phyloP scores from a whole-genome alignment of 2,888 invertebrate species.

The Plagodis dolabraria region DNA sequence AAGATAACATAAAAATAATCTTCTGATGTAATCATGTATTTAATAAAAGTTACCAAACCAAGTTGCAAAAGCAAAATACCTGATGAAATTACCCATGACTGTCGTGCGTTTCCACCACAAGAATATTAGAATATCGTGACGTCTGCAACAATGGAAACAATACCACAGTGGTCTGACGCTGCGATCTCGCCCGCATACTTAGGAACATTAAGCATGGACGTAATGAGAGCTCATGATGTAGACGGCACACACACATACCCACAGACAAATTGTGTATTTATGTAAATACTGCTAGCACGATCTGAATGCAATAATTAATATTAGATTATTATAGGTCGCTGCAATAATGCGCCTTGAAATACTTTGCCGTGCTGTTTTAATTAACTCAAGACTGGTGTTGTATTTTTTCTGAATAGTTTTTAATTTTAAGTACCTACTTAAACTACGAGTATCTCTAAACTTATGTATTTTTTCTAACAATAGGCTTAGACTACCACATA shows the following conservation, averaged over 20 bases:
- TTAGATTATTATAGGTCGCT: conserved; percentile 13
- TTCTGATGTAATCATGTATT: no score
- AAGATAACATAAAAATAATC: no score
- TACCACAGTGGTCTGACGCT: conserved; percentile 45
- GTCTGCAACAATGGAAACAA: conserved; percentile 37
- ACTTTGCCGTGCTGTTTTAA: neutral
- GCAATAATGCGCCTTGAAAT: conserved; percentile 9
- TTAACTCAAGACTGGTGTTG: neutral
- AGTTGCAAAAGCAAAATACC: no score
- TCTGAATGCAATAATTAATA: conserved; percentile 18
- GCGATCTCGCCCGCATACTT: conserved; percentile 77
- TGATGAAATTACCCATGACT: no score
- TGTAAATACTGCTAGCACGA: conserved; percentile 22
- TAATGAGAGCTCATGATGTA: conserved; percentile 69
- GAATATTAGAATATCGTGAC: neutral
- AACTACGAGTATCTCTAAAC: no score
- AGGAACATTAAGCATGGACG: conserved; percentile 74
- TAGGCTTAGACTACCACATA: no score
- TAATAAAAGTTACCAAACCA: no score
- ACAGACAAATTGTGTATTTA: conserved; percentile 32
- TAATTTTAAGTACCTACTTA: no score
- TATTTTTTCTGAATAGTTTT: neutral
- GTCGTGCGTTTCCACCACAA: no score
- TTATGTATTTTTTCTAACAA: no score
- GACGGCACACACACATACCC: conserved; percentile 40